A percentile compares a stretch with the other conserved stretches of the same genome.
Conservation (phyloP, 2,797 vertebrate species). For the Tinamus major region DNA sequence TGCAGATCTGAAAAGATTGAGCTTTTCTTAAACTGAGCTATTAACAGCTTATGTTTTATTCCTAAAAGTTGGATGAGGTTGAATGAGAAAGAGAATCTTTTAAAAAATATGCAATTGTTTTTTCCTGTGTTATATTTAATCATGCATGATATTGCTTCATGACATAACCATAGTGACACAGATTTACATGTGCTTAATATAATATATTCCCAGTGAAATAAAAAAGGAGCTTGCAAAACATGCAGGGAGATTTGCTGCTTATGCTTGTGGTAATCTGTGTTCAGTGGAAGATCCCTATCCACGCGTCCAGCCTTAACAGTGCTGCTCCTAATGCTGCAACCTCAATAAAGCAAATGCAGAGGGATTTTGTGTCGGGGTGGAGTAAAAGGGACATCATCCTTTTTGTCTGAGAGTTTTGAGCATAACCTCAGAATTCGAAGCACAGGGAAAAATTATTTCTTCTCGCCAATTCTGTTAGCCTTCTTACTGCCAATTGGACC, state of each 20-base stretch:
- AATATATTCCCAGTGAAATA: constrained; percentile 49
- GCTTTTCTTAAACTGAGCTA: constrained; percentile 8
- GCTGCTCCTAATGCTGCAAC: constrained; percentile 34
- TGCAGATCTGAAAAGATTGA: constrained; percentile 3
- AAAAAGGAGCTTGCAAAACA: constrained; percentile 43
- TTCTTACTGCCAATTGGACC: constrained; percentile 28
- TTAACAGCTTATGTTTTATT: constrained; percentile 26
- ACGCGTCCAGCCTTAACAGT: constrained; percentile 44
- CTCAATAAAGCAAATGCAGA: constrained; percentile 27
- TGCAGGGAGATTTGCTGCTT: constrained; percentile 48
- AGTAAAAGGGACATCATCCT: not conserved
- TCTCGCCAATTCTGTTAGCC: constrained; percentile 44
- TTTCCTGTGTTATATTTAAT: constrained; percentile 37
- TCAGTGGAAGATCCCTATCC: constrained; percentile 58
- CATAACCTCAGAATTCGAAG: constrained; percentile 4
- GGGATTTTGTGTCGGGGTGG: constrained; percentile 31
- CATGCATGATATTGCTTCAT: constrained; percentile 61
- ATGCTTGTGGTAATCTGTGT: constrained; percentile 55
- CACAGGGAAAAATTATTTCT: constrained; percentile 30
- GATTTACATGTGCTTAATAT: constrained; percentile 51
- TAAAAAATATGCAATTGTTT: constrained; percentile 52
- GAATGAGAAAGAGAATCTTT: constrained; percentile 35
- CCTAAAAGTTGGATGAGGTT: constrained; percentile 41
- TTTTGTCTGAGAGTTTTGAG: constrained; percentile 16
- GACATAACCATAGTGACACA: constrained; percentile 67